Conservation (phyloP, 2,797 vertebrate species). For the Lacerta bilineata region DNA sequence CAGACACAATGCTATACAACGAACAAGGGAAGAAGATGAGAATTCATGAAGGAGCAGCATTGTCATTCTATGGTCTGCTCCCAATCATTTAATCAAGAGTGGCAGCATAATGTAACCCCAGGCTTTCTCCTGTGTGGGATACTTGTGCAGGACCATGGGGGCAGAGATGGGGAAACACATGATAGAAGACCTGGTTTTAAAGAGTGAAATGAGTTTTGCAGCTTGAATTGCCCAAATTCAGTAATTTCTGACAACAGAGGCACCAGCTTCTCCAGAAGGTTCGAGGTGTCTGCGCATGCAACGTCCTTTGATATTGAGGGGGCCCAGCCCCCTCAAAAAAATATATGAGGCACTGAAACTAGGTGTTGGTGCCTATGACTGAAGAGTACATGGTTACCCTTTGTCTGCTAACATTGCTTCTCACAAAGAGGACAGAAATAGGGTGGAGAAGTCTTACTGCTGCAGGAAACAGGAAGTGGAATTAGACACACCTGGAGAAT, state of each 20-base stretch:
- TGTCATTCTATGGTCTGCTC: background rate
- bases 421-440: background rate
- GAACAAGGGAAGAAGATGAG: background rate
- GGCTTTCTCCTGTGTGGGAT: background rate
- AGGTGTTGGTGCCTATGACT: too few relatives aligned
- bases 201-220: too few relatives aligned
- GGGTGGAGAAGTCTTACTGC: background rate
- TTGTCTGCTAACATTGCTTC: background rate
- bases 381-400: background rate
- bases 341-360: too few relatives aligned
- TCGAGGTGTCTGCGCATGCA: too few relatives aligned
- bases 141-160: background rate
- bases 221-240: too few relatives aligned
- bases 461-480: background rate
- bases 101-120: background rate
- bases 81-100: background rate
- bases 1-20: background rate
- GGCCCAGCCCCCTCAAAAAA: too few relatives aligned
- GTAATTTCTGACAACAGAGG: background rate
- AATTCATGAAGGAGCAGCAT: background rate
- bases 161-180: background rate
- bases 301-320: too few relatives aligned
- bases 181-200: background rate
- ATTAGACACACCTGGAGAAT: background rate
- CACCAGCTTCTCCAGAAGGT: too few relatives aligned